Evolutionary conservation across 2,888 invertebrate genomes (phyloP), one percentile per base, ranked within the genome.

Genomic region (Helobdella robusta): DNA sequence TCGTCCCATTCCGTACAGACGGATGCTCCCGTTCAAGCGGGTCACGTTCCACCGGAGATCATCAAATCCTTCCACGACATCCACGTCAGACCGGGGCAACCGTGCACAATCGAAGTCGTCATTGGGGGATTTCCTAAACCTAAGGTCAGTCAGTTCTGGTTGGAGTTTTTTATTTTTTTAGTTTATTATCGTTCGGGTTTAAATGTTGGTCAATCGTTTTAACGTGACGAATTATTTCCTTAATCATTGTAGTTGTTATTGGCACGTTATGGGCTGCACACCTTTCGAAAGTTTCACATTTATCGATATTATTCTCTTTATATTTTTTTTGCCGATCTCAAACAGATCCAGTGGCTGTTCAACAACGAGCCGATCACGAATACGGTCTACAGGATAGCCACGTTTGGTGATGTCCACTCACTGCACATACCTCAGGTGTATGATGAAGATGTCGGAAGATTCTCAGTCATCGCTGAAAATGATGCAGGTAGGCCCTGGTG

Each of bases 391-490:
- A 74, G 76, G 70, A 74, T 76, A 64, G 67, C 69, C n/a, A 76
- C 76, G 72, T 75, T 78, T 28, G 80, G 80, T 5, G 80, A 81
- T 71, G 76, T 72, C 15, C 78, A 82, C 72, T 72, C 75, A 2
- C 75, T 82, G 54, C 73, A 75, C 60, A 80, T 82, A 66, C 76
- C 76, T 2, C 74, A 76, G 68, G 77, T 78, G 40, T 76, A 75
- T 71, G 77, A 76, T 25, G 76, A 77, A 68, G 79, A 79, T 68
- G 76, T 77, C 40, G 80, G 79, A 64, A 87, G 92, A 77, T 97
- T 95, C 78, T 92, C 94, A 5, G 83, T 94, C 73, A 83, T 93
- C 68, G 92, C 91, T 48, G 95, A 97, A 82, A 97, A 95, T 82
- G 87, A 89, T 46, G 73, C 88, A 54, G 62, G 62, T 62, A 11